These are phyloP conservation scores for Drosophila orosa DNA, from an alignment of 1,140 invertebrate species.

Conservation along the genomic window DNA sequence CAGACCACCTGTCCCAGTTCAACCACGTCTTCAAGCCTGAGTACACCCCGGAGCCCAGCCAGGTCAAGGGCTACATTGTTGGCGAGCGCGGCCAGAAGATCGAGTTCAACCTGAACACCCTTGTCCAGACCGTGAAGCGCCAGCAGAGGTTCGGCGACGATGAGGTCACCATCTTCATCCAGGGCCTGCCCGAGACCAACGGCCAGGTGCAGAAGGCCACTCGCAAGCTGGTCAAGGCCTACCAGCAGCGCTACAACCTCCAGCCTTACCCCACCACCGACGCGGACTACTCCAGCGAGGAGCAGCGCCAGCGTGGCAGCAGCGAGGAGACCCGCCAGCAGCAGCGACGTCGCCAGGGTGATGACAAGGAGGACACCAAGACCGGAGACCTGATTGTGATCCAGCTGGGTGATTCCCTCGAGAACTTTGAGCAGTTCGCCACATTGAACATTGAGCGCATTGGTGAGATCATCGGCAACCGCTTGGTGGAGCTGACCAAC, in stretches of 20 bases:
- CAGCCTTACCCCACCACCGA: constrained; percentile 55
- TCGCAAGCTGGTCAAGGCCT: constrained; percentile 72
- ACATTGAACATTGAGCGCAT: constrained; percentile 69
- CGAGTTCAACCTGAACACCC: constrained; percentile 65
- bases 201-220: constrained; percentile 65
- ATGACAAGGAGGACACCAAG: constrained; percentile 49
- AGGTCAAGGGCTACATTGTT: constrained; percentile 69
- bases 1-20: constrained; percentile 75
- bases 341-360: constrained; percentile 46
- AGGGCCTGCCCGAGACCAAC: constrained; percentile 60
- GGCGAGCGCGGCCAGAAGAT: constrained; percentile 65
- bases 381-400: constrained; percentile 70
- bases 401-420: constrained; percentile 56
- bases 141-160: constrained; percentile 71
- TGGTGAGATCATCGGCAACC: constrained; percentile 62
- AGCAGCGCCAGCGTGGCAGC: constrained; percentile 45
- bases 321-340: constrained; percentile 41
- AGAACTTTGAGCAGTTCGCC: constrained; percentile 62
- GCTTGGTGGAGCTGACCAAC: constrained; percentile 65
- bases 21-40: constrained; percentile 60
- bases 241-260: constrained; percentile 73
- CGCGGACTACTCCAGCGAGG: constrained; percentile 25
- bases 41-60: constrained; percentile 65
- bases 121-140: constrained; percentile 67
- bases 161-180: constrained; percentile 79